These are phyloP conservation scores for Scotopteryx bipunctaria DNA, from an alignment of 2,888 invertebrate genomes.

Conservation along the genomic window DNA sequence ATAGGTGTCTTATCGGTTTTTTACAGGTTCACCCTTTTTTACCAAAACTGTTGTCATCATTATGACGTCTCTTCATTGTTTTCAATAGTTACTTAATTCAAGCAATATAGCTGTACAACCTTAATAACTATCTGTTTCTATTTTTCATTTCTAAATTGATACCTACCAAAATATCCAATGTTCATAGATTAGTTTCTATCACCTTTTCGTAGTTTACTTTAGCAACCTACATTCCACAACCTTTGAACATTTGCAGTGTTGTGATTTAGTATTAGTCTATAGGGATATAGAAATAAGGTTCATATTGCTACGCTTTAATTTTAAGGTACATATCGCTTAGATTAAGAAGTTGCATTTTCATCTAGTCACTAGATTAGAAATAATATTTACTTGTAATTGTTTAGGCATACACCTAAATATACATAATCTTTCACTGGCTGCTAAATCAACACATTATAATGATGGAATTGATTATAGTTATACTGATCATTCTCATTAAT, in stretches of 20 bases:
- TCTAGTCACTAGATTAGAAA: conserved; percentile 43
- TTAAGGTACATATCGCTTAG: conserved; percentile 62
- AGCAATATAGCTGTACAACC: no score
- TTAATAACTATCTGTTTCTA: no score
- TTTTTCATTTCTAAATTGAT: background rate
- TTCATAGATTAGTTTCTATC: background rate
- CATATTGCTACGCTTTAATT: conserved; percentile 54
- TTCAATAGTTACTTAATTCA: no score
- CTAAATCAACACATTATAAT: background rate
- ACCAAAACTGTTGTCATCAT: no score
- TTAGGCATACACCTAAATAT: no score
- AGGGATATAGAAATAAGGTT: conserved; percentile 42
- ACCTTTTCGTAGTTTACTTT: background rate
- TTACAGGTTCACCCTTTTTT: no score
- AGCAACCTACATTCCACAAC: conserved; percentile 44
- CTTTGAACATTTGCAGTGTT: conserved; percentile 58
- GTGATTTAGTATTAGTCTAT: conserved; percentile 56
- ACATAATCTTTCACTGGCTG: background rate
- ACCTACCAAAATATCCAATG: background rate
- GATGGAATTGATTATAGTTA: background rate
- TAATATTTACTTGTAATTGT: background rate
- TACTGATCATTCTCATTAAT: no score
- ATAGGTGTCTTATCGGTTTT: no score
- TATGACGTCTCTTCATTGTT: no score
- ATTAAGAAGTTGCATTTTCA: conserved; percentile 36